A percentile compares a stretch with the other conserved stretches of the same genome.
These are phyloP conservation scores for Oryzias celebensis DNA, from an alignment of 2,113 vertebrate species.

Conservation along the genomic window DNA sequence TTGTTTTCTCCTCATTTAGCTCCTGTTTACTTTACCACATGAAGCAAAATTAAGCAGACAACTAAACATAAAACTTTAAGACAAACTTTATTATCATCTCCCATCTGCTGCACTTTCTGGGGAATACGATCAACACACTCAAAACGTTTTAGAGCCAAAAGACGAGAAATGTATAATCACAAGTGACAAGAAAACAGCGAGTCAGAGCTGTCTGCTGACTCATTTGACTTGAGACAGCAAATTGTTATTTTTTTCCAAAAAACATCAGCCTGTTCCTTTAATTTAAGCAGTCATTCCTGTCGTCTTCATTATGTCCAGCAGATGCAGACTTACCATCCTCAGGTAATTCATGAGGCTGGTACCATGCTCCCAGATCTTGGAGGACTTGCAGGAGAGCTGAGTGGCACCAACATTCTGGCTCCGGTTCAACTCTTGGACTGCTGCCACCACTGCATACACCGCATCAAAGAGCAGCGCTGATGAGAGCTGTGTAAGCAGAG, in stretches of 20 bases:
- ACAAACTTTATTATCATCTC: background rate
- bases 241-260: conserved; percentile 8
- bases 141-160: background rate
- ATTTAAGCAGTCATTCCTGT: background rate
- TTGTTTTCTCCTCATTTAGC: no score
- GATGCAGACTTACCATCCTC: conserved; percentile 88
- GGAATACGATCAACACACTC: background rate
- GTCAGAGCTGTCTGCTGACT: background rate
- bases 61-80: background rate
- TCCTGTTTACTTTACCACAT: background rate
- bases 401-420: conserved; percentile 97
- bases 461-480: conserved; percentile 94
- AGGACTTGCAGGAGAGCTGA: conserved; percentile 93
- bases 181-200: background rate
- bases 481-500: conserved; percentile 81
- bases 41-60: background rate
- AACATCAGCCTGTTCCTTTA: conserved; percentile 19
- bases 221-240: conserved; percentile 6
- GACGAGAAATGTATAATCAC: background rate
- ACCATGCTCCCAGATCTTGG: conserved; percentile 98
- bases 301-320: conserved; percentile 2
- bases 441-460: conserved; percentile 89
- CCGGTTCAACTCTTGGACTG: conserved; percentile 94
- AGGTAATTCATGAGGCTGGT: conserved; percentile 99
- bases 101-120: background rate